Evolutionary conservation across 2,113 vertebrate species (phyloP).

Genomic region (Thamnaconus septentrionalis): DNA sequence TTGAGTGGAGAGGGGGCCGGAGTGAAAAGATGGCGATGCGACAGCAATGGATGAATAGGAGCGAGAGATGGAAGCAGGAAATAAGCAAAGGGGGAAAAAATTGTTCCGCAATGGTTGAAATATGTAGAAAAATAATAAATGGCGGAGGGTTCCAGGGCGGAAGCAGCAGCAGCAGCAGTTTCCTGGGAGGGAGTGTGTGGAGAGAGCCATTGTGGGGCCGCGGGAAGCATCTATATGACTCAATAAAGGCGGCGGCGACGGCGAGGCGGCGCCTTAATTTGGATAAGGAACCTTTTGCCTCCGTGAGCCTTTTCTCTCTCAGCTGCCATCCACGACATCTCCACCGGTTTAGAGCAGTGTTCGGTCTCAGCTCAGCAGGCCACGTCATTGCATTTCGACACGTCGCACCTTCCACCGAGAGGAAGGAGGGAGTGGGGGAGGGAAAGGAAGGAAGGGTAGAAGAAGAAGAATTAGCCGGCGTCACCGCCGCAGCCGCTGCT

Average conservation of each 20-base stretch:
- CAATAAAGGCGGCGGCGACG: slow-evolving; percentile 68
- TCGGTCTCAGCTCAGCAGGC: slow-evolving; percentile 76
- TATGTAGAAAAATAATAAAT: too few species aligned
- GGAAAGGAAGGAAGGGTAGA: too few species aligned
- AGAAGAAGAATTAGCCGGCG: slow-evolving; percentile 64
- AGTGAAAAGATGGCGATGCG: slow-evolving; percentile 65
- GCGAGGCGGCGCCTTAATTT: slow-evolving; percentile 68
- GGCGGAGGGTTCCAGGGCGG: too few species aligned
- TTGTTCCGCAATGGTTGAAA: slow-evolving; percentile 24
- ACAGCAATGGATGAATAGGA: slow-evolving; percentile 69
- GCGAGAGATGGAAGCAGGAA: slow-evolving; percentile 61
- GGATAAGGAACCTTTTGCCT: slow-evolving; percentile 76
- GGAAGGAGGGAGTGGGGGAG: too few species aligned
- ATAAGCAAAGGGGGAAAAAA: slow-evolving; percentile 48
- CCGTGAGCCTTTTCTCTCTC: slow-evolving; percentile 74
- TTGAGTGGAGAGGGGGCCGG: slow-evolving; percentile 32
- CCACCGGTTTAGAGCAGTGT: slow-evolving; percentile 75
- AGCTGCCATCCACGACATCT: slow-evolving; percentile 73
- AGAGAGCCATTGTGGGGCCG: slow-evolving; percentile 66
- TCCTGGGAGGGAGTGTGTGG: slow-evolving; percentile 59
- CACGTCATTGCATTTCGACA: slow-evolving; percentile 78
- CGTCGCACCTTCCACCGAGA: slow-evolving; percentile 62
- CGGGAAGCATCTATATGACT: slow-evolving; percentile 68
- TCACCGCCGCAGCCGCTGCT: too few species aligned
- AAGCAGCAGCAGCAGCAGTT: slow-evolving; percentile 20